Evolutionary conservation across 2,113 vertebrate genomes (phyloP).

Genomic region (Cardinalis cardinalis): DNA sequence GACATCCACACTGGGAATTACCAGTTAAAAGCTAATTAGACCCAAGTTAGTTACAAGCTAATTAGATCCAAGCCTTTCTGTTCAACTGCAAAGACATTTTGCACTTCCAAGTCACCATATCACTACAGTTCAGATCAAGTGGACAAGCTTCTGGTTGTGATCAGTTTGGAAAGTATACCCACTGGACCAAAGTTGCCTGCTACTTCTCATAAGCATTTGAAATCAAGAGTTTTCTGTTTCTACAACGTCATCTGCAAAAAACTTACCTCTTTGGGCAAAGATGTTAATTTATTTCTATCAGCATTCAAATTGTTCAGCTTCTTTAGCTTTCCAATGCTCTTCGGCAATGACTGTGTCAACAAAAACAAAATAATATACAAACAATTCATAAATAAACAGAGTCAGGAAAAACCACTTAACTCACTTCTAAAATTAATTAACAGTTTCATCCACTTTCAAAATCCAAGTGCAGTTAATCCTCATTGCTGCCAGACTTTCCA

Average conservation of each 20-base stretch:
- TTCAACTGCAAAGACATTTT: background rate
- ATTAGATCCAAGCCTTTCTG: background rate
- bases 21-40: background rate
- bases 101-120: background rate
- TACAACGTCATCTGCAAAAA: background rate
- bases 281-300: slow-evolving; percentile 90
- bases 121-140: background rate
- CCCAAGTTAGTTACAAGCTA: background rate
- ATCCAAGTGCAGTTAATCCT: background rate
- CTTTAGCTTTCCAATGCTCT: slow-evolving; percentile 93
- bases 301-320: slow-evolving; percentile 94
- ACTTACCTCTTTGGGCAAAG: slow-evolving; percentile 94
- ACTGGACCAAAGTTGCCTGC: background rate
- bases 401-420: background rate
- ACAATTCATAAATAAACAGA: background rate
- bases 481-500: background rate
- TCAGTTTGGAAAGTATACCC: background rate
- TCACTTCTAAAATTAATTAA: background rate
- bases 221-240: background rate
- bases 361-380: background rate
- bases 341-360: slow-evolving; percentile 82
- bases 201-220: background rate
- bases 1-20: background rate
- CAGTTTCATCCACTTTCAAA: background rate
- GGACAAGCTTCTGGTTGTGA: background rate